Base-by-base conservation (phyloP, 2,888 invertebrate species). In the Nomada ruficornis region DNA sequence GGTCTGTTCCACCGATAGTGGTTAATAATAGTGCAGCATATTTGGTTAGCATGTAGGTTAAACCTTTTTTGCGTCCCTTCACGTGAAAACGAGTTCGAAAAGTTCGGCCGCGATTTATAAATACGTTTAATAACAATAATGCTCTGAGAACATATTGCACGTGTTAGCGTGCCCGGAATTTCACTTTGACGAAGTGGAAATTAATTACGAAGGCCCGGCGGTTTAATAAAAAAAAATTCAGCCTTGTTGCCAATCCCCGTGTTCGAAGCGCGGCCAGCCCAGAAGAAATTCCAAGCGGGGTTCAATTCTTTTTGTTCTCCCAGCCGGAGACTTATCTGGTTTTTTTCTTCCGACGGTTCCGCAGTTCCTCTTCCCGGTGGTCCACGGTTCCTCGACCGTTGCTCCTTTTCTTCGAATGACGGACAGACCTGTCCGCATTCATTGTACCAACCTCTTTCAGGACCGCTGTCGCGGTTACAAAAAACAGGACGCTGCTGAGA, bases 351-450 rank as follows among this genome's bases (percentile, higher is more conserved):
- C 29, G 18, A 60, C 52, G 52, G n/a, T 26, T 36, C 62, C 55
- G 26, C 29, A 10, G 29, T 54, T 59, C 54, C 60, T 29, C 52
- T 36, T 23, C 57, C 20, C 44, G 13, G 26, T 18, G 11, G 11
- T 44, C 29, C 55, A 20, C 60, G 62, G 36, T 52, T 50, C 67
- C 62, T 47, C 62, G 54, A 62, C 18, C 60, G 68, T 52, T 50
- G 50, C 59, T 62, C 42, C 70, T 36, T 71, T 80, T 71, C 70
- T 77, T 63, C 78, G 74, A 13, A 42, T 71, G 77, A 80, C 81
- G 78, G 76, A 82, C 87, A 57, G 79, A 79, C 82, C 75, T 82
- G 80, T 85, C 79, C 76, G 80, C 76, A 64, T 69, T 83, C 85
- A 75, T 85, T 80, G 74, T 83, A 44, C 63, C 57, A 13, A 57